Base-by-base conservation (phyloP, 1,140 invertebrate species). In the Drosophila tani region DNA sequence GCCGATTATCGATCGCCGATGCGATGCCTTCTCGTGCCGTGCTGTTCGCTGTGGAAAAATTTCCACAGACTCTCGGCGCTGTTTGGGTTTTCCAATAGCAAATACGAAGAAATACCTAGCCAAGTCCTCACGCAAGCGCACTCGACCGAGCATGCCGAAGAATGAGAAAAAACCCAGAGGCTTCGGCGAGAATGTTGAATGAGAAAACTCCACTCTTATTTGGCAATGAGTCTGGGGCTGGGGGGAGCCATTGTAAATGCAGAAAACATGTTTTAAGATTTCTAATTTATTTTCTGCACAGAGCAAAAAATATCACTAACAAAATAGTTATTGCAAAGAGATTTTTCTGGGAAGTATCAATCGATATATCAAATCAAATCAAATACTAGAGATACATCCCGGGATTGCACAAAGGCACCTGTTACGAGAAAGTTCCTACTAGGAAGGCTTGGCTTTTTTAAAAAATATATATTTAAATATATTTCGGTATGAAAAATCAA, bases 211-310 rank as follows among this genome's bases (percentile, higher is more conserved):
- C 73, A 38, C 35, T 77, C 60, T 73, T 84, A 83, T 88, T 90
- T 81, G 84, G 84, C 84, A 88, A 84, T 88, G 84, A 81, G 50
- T 69, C 27, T 60, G 43, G 43, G 58, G n/a, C 32, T 35, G 47
- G 17, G 19, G 40, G 38, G n/a, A 51, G 51, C 14, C 32, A 53
- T 79, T 70, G 65, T 55, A 41, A 79, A 79, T 73, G 77, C 76
- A 79, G 32, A 43, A 77, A 77, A 77, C 75, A 69, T 77, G 75
- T 77, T 77, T 77, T 35, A 32, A 75, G 70, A 55, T 75, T 64
- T 75, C 47, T 75, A 63, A 55, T 68, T 66, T n/a, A 21, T 5
- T n/a, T 21, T 24, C 19, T 55, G 21, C 51, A 55, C 14, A 38
- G n/a, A 15, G 3, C 17, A 14, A 38, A 45, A 55, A 21, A 15